Conservation (phyloP, 1,140 invertebrate genomes). For the Trichonephila clavata region DNA sequence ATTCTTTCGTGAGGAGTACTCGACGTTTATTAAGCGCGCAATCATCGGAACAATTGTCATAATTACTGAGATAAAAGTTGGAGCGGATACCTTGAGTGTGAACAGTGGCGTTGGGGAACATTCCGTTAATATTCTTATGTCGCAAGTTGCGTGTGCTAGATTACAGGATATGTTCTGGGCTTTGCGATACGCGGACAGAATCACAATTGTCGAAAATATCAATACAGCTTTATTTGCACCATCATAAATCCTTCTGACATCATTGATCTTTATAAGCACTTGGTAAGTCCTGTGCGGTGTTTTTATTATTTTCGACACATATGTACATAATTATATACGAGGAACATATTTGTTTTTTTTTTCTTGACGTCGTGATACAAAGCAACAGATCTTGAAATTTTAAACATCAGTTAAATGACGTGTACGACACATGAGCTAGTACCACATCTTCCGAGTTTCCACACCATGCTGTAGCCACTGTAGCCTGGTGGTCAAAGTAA, state of each 20-base stretch:
- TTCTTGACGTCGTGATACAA: too few relatives aligned
- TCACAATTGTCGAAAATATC: neutral
- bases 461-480: too few relatives aligned
- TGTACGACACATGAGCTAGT: too few relatives aligned
- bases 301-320: too few relatives aligned
- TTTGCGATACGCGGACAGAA: neutral
- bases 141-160: neutral
- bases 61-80: conserved; percentile 57
- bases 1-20: conserved; percentile 42
- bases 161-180: neutral
- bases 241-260: neutral
- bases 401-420: too few relatives aligned
- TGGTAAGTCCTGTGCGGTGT: neutral
- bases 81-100: conserved; percentile 25
- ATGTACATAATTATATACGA: too few relatives aligned
- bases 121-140: neutral
- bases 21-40: conserved; percentile 57
- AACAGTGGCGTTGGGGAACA: neutral
- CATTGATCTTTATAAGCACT: neutral
- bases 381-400: too few relatives aligned
- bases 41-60: conserved; percentile 44
- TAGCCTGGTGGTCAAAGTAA: too few relatives aligned
- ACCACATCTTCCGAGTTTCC: too few relatives aligned
- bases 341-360: too few relatives aligned
- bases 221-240: neutral